Evolutionary conservation across 1,140 invertebrate genomes (phyloP).

Genomic region (Lepidotrigona ventralis): DNA sequence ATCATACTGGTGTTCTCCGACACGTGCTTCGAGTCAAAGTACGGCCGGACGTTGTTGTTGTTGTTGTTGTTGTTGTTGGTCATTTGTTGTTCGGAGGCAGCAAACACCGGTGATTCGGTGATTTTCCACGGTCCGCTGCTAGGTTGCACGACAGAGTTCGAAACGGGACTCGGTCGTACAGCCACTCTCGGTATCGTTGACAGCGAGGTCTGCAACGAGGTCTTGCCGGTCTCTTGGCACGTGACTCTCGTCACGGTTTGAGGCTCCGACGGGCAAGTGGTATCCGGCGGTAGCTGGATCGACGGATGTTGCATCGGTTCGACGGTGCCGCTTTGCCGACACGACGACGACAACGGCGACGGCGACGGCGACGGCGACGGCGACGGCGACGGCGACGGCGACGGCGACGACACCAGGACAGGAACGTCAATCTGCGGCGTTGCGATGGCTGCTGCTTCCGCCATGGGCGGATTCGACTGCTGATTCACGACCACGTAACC

Average conservation of each 20-base stretch:
- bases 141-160: conserved; percentile 57
- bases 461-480: conserved; percentile 53
- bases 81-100: conserved; percentile 66
- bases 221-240: conserved; percentile 48
- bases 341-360: conserved; percentile 8
- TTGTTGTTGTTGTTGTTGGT: conserved; percentile 68
- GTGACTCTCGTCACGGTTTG: conserved; percentile 35
- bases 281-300: conserved; percentile 56
- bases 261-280: conserved; percentile 58
- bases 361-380: too few species aligned
- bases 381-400: too few species aligned
- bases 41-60: conserved; percentile 70
- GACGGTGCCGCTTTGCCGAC: conserved; percentile 41
- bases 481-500: conserved; percentile 63
- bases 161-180: conserved; percentile 73
- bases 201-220: conserved; percentile 56
- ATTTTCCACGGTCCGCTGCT: conserved; percentile 69
- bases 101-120: conserved; percentile 66
- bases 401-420: too few species aligned
- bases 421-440: conserved; percentile 65
- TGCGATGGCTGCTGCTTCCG: conserved; percentile 44
- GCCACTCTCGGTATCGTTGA: conserved; percentile 74
- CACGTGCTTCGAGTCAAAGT: conserved; percentile 76
- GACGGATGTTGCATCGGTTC: conserved; percentile 58
- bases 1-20: conserved; percentile 78